Evolutionary conservation across 1,140 invertebrate genomes (phyloP).

Genomic region (Pogonus chalceus): DNA sequence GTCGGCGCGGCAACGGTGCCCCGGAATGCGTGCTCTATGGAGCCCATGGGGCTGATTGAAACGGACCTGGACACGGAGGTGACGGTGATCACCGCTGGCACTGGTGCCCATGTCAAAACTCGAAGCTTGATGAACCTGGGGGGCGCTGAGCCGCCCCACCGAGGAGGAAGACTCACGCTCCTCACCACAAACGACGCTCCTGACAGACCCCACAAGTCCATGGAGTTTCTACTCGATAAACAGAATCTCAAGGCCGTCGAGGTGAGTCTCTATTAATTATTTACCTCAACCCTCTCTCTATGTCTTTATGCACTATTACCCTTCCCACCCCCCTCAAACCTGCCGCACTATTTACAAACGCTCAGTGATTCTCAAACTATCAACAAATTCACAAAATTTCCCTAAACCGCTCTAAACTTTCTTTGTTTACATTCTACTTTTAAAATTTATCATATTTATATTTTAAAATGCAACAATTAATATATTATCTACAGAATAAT

Average conservation of each 20-base stretch:
- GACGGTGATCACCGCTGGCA: conserved; percentile 37
- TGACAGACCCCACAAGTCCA: conserved; percentile 70
- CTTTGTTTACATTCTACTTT: too few species aligned
- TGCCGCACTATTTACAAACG: background rate
- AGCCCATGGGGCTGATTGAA: conserved; percentile 61
- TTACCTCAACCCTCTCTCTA: background rate
- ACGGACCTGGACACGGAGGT: conserved; percentile 72
- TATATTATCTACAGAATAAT: too few species aligned
- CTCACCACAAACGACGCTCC: conserved; percentile 28
- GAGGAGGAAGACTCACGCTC: conserved; percentile 21
- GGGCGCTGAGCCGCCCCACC: conserved; percentile 42
- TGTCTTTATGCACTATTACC: background rate
- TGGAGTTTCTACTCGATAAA: conserved; percentile 88
- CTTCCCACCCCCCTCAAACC: background rate
- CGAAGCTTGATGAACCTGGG: conserved; percentile 69
- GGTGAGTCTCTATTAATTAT: conserved; percentile 40
- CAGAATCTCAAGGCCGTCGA: conserved; percentile 69
- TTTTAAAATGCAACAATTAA: too few species aligned
- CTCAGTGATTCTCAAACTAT: background rate
- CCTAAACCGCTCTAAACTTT: too few species aligned
- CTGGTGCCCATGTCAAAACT: conserved; percentile 53
- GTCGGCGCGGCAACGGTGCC: conserved; percentile 33
- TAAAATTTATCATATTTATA: too few species aligned
- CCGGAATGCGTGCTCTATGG: conserved; percentile 37
- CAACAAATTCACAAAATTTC: too few species aligned